These are phyloP conservation scores for Ditylenchus weischeri DNA, from an alignment of 2,888 invertebrate species.

Conservation along the genomic window DNA sequence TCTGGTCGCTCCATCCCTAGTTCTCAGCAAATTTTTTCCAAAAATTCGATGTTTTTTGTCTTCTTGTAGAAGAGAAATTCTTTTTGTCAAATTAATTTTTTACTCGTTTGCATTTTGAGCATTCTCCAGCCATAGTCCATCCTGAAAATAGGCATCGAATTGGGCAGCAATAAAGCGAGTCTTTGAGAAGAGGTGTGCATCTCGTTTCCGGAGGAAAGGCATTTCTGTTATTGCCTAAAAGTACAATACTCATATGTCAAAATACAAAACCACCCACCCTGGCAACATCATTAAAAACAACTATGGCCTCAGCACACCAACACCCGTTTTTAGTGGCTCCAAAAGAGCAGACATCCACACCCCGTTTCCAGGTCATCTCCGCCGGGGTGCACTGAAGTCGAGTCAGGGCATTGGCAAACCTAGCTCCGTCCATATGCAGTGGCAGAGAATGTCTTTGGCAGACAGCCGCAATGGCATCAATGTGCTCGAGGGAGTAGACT, in stretches of 20 bases:
- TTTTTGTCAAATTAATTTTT: neutral
- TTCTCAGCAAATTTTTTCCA: too few relatives aligned
- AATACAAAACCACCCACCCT: neutral
- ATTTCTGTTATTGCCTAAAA: constrained; percentile 17
- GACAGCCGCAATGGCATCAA: constrained; percentile 15
- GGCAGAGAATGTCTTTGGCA: constrained; percentile 16
- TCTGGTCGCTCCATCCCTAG: too few relatives aligned
- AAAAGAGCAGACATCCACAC: constrained; percentile 23
- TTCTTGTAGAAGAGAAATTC: too few relatives aligned
- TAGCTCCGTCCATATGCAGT: constrained; percentile 24
- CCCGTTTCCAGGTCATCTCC: constrained; percentile 26
- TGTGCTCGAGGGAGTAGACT: constrained; percentile 20
- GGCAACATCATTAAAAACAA: constrained; percentile 22
- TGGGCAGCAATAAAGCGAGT: constrained; percentile 26
- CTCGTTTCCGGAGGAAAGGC: constrained; percentile 23
- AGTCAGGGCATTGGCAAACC: constrained; percentile 21
- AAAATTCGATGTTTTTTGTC: too few relatives aligned
- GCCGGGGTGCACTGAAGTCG: constrained; percentile 21
- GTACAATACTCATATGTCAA: neutral
- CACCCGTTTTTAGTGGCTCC: constrained; percentile 26
- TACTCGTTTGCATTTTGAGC: constrained; percentile 20
- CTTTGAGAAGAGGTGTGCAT: constrained; percentile 25
- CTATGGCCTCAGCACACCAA: constrained; percentile 25
- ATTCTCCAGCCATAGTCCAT: constrained; percentile 22
- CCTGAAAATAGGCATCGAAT: constrained; percentile 23